Percentiles rank a stretch among this genome's conserved stretches.
phyloP scores from a whole-genome alignment of 2,113 vertebrate genomes.

The Rhabdornis inornatus region DNA sequence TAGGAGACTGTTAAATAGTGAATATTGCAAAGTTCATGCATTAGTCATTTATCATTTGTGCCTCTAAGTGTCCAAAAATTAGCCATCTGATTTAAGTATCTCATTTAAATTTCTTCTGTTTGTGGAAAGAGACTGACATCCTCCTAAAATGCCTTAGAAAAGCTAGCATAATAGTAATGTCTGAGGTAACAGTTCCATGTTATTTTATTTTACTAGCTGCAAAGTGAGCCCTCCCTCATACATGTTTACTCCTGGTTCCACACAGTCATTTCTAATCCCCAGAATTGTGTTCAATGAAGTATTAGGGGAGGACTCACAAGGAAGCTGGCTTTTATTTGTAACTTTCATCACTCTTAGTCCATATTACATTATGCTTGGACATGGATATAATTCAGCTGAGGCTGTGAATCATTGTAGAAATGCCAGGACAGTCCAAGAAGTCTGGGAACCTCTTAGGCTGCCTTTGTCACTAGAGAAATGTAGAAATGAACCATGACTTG shows the following conservation, averaged over 20 bases:
- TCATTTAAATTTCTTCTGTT: not conserved
- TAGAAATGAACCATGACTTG: not conserved
- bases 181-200: not conserved
- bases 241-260: not conserved
- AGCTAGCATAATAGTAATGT: not conserved
- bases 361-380: not conserved
- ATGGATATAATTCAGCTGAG: not conserved
- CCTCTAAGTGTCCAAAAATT: not conserved
- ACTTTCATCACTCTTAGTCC: not conserved
- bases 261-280: not conserved
- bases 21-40: not conserved
- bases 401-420: not conserved
- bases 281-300: not conserved
- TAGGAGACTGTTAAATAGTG: not conserved
- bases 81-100: not conserved
- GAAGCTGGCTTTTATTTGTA: not conserved
- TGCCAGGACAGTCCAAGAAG: not conserved
- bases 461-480: not conserved
- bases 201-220: not conserved
- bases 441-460: not conserved
- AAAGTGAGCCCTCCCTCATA: not conserved
- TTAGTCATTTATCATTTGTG: not conserved
- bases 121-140: not conserved
- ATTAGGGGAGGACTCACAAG: not conserved
- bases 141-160: not conserved